Evolutionary conservation across 1,140 invertebrate genomes (phyloP).

Genomic region (Fopius arisanus): DNA sequence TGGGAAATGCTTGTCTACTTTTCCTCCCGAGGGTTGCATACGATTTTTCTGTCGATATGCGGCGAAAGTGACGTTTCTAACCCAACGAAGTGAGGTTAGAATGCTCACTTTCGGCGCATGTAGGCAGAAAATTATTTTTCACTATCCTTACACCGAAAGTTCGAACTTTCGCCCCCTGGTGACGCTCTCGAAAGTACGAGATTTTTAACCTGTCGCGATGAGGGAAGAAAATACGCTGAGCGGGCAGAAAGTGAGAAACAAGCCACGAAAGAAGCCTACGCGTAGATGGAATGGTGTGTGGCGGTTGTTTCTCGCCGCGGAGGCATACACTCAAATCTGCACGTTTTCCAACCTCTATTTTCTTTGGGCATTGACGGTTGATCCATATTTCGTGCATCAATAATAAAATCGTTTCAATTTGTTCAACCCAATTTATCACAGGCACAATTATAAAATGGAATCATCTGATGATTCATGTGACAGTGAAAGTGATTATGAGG

Average conservation of each 20-base stretch:
- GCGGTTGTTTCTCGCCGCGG: not conserved
- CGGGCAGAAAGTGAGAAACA: too few relatives aligned
- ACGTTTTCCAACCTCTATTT: not conserved
- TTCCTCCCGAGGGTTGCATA: too few relatives aligned
- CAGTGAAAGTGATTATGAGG: too few relatives aligned
- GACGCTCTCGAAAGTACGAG: not conserved
- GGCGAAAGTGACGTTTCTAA: too few relatives aligned
- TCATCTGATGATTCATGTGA: not conserved
- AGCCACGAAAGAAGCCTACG: not conserved
- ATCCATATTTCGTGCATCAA: not conserved
- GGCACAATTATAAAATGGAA: not conserved
- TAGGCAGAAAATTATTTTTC: not conserved
- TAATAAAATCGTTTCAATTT: slow-evolving; percentile 1
- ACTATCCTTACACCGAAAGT: not conserved
- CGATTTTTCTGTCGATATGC: too few relatives aligned
- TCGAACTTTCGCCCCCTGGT: not conserved
- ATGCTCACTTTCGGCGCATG: too few relatives aligned
- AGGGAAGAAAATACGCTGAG: not conserved
- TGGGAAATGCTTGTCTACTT: too few relatives aligned
- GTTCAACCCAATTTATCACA: not conserved
- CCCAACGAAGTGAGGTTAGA: too few relatives aligned
- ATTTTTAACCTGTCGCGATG: not conserved
- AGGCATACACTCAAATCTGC: not conserved
- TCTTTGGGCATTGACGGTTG: not conserved
- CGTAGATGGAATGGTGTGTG: not conserved